These are phyloP conservation scores for Carpatolechia fugitivella DNA, from an alignment of 2,888 invertebrate species.

Conservation along the genomic window DNA sequence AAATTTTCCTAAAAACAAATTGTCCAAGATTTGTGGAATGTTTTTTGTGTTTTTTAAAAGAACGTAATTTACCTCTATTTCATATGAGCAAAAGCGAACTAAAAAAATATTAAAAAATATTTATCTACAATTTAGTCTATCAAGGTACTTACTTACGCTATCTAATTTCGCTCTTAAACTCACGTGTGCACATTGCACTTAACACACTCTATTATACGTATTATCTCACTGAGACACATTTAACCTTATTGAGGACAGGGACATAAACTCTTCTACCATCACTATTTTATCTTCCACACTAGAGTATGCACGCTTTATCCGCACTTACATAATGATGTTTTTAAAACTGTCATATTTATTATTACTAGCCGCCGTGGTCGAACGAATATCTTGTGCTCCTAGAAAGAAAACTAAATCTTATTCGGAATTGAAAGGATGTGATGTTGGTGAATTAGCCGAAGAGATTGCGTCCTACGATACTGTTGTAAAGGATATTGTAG, in stretches of 20 bases:
- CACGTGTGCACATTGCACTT: background rate
- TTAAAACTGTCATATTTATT: constrained; percentile 6
- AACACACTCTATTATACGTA: too few species aligned
- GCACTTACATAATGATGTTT: constrained; percentile 6
- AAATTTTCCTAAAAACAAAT: too few species aligned
- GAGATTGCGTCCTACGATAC: constrained; percentile 81
- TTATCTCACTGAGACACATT: too few species aligned
- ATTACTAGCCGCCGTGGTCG: background rate
- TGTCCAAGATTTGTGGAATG: too few species aligned
- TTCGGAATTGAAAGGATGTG: constrained; percentile 26
- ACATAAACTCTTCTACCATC: background rate
- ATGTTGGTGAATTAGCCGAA: constrained; percentile 36
- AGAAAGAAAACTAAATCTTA: constrained; percentile 28
- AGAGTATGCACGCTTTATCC: background rate
- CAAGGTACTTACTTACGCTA: too few species aligned
- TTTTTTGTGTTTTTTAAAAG: too few species aligned
- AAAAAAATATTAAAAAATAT: background rate
- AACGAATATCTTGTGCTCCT: constrained; percentile 27
- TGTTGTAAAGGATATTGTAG: constrained; percentile 72
- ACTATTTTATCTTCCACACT: constrained; percentile 9
- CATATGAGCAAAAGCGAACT: too few species aligned
- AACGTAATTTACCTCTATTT: too few species aligned
- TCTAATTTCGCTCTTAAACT: too few species aligned
- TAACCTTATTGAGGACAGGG: background rate
- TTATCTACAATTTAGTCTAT: too few species aligned